phyloP scores from a whole-genome alignment of 1,140 invertebrate genomes.

The Bombus huntii region DNA sequence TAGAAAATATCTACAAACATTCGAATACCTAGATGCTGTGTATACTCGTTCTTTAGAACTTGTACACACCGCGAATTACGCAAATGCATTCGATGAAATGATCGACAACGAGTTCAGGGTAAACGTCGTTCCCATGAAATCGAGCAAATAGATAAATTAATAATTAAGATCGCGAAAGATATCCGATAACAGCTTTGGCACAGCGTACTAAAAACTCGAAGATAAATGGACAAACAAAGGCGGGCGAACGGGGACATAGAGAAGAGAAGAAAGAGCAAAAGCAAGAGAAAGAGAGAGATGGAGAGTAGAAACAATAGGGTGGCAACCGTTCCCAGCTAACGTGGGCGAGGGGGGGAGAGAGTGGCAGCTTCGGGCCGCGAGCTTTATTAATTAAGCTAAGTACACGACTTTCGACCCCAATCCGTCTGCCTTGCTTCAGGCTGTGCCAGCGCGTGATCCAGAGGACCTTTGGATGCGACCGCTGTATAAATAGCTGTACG shows the following conservation, averaged over 20 bases:
- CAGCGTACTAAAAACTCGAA: not conserved
- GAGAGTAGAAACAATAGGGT: slow-evolving; percentile 18
- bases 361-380: slow-evolving; percentile 8
- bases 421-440: slow-evolving; percentile 30
- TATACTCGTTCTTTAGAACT: no score
- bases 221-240: slow-evolving; percentile 46
- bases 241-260: not conserved
- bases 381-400: slow-evolving; percentile 58
- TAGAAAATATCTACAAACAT: no score
- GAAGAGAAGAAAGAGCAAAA: not conserved
- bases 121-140: no score
- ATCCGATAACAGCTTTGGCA: not conserved
- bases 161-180: slow-evolving; percentile 7
- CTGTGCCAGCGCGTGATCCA: slow-evolving; percentile 28
- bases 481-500: slow-evolving; percentile 34
- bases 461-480: slow-evolving; percentile 15
- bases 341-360: not conserved
- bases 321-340: slow-evolving; percentile 23
- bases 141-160: not conserved
- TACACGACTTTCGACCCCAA: slow-evolving; percentile 55
- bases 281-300: not conserved
- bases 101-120: not conserved
- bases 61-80: not conserved
- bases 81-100: not conserved
- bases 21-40: no score